A percentile compares a stretch with the other conserved stretches of the same genome.
Conservation (phyloP, 2,113 vertebrate species). For the Malurus cyaneus region DNA sequence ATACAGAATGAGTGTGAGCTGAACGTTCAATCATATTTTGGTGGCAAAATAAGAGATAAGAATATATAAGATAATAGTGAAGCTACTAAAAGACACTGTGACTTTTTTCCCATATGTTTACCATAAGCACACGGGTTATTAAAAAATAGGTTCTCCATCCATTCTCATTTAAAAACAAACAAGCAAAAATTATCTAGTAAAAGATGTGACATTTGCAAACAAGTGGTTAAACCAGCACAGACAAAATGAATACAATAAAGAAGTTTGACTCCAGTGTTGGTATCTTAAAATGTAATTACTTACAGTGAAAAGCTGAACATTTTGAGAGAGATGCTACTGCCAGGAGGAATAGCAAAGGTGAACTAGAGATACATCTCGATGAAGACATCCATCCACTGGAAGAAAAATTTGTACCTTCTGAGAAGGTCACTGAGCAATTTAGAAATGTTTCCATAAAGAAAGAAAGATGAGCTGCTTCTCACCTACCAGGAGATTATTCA, state of each 20-base stretch:
- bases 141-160: background rate
- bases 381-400: background rate
- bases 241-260: background rate
- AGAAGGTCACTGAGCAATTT: background rate
- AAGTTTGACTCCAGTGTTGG: background rate
- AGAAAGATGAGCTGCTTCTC: background rate
- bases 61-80: background rate
- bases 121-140: background rate
- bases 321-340: background rate
- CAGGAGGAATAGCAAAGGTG: background rate
- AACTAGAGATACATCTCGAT: background rate
- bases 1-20: background rate
- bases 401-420: background rate
- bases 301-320: background rate
- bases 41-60: background rate
- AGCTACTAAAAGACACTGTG: background rate
- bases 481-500: background rate
- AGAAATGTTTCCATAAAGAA: background rate
- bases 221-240: background rate
- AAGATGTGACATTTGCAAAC: background rate
- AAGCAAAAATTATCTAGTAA: background rate
- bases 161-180: background rate
- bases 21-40: background rate
- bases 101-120: background rate
- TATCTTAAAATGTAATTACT: background rate